A percentile compares a stretch with the other conserved stretches of the same genome.
phyloP scores from a whole-genome alignment of 2,113 vertebrate genomes.

The Etia nguti region DNA sequence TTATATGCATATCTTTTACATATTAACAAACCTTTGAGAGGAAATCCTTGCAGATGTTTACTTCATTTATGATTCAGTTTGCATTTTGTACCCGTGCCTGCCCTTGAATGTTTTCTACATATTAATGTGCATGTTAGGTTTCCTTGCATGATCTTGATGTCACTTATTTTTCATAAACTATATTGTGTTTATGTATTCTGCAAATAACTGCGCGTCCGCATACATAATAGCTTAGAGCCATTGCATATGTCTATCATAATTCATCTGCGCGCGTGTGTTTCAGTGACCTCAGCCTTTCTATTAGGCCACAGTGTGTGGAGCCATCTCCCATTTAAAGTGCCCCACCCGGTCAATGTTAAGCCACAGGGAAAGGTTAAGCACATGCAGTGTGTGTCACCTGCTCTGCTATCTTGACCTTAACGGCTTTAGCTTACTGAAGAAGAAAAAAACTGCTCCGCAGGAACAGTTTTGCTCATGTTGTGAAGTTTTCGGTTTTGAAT shows the following conservation, averaged over 20 bases:
- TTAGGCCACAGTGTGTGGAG: background rate
- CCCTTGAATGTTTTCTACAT: background rate
- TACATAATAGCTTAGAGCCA: background rate
- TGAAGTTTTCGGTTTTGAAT: background rate
- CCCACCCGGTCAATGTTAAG: background rate
- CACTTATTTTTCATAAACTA: background rate
- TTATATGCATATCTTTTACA: background rate
- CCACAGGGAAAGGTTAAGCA: slow-evolving; percentile 43
- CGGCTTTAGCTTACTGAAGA: background rate
- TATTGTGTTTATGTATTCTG: background rate
- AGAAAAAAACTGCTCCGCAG: slow-evolving; percentile 2
- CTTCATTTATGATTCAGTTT: background rate
- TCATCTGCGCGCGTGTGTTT: background rate
- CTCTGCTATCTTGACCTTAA: slow-evolving; percentile 20
- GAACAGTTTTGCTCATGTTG: background rate
- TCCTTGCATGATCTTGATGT: background rate
- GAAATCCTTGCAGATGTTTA: background rate
- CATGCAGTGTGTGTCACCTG: slow-evolving; percentile 18
- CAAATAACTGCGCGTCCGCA: background rate
- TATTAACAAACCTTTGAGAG: background rate
- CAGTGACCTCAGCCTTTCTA: background rate
- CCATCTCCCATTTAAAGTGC: slow-evolving; percentile 2
- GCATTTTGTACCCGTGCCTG: background rate
- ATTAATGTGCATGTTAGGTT: background rate
- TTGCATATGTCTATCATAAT: background rate